Conservation (phyloP, 2,797 vertebrate species). For the Coracias cyanogaster region DNA sequence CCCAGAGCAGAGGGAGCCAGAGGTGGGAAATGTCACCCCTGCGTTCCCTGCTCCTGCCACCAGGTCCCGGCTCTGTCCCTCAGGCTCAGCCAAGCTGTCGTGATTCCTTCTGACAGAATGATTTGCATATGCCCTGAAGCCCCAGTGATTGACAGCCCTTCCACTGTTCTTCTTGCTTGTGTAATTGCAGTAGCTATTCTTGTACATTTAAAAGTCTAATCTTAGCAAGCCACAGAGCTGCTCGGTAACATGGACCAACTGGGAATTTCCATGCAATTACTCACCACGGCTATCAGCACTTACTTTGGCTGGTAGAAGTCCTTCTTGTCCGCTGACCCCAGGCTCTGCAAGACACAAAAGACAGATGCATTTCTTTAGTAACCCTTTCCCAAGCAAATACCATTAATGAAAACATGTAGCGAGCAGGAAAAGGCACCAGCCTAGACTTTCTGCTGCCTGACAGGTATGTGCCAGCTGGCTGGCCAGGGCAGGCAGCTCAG, state of each 20-base stretch:
- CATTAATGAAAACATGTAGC: not conserved
- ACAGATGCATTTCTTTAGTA: not conserved
- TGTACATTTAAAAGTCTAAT: slow-evolving; percentile 31
- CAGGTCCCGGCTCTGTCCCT: not conserved
- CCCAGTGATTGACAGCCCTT: slow-evolving; percentile 40
- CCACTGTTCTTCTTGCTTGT: slow-evolving; percentile 16
- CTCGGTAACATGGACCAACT: not conserved
- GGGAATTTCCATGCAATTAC: slow-evolving; percentile 53
- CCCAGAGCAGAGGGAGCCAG: not conserved
- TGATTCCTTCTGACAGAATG: not conserved
- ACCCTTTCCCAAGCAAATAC: not conserved
- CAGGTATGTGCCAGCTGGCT: not conserved
- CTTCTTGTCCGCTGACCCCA: slow-evolving; percentile 91
- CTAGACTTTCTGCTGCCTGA: accelerated
- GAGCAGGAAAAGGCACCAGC: not conserved
- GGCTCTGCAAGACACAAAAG: slow-evolving; percentile 84
- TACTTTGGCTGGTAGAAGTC: slow-evolving; percentile 88
- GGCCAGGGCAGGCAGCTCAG: not conserved
- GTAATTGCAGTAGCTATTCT: slow-evolving; percentile 69
- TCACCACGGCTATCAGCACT: slow-evolving; percentile 61
- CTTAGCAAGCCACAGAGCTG: slow-evolving; percentile 43
- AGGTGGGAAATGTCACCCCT: not conserved
- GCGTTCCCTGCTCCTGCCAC: not conserved
- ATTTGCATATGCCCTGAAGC: slow-evolving; percentile 35
- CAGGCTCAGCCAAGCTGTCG: not conserved